phyloP scores from a whole-genome alignment of 2,888 invertebrate species.

The Dicycla oo region DNA sequence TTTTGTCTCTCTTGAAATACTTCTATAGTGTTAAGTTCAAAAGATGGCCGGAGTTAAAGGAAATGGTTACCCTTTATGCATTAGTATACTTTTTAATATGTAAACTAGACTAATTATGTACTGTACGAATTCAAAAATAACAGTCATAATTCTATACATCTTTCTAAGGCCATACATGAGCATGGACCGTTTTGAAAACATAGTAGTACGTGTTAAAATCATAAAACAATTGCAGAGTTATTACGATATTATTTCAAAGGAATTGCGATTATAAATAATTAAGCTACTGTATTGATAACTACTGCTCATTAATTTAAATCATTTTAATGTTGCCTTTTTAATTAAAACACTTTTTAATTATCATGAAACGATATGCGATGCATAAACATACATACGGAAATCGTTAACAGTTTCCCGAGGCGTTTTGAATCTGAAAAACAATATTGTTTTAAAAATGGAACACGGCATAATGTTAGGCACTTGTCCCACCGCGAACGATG shows the following conservation, averaged over 20 bases:
- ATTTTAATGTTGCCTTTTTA: background rate
- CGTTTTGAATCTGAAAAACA: background rate
- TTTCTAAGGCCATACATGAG: background rate
- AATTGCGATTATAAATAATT: background rate
- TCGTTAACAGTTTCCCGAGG: slow-evolving; percentile 22
- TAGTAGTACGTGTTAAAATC: background rate
- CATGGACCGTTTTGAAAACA: background rate
- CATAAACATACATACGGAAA: slow-evolving; percentile 3
- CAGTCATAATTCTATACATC: background rate
- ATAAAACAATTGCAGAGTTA: background rate
- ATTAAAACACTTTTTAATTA: slow-evolving; percentile 2
- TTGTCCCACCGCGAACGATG: too few species aligned
- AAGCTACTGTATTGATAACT: background rate
- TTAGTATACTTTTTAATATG: background rate
- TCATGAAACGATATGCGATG: background rate
- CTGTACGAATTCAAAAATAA: background rate
- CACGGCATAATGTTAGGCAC: too few species aligned
- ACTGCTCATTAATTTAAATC: slow-evolving; percentile 9
- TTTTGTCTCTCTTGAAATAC: background rate
- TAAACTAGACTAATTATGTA: background rate
- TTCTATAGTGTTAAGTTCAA: background rate
- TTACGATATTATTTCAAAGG: background rate
- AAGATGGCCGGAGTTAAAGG: background rate
- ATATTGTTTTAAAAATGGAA: background rate
- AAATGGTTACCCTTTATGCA: background rate